These are phyloP conservation scores for Synanceia verrucosa DNA, from an alignment of 2,797 vertebrate species.

Conservation along the genomic window DNA sequence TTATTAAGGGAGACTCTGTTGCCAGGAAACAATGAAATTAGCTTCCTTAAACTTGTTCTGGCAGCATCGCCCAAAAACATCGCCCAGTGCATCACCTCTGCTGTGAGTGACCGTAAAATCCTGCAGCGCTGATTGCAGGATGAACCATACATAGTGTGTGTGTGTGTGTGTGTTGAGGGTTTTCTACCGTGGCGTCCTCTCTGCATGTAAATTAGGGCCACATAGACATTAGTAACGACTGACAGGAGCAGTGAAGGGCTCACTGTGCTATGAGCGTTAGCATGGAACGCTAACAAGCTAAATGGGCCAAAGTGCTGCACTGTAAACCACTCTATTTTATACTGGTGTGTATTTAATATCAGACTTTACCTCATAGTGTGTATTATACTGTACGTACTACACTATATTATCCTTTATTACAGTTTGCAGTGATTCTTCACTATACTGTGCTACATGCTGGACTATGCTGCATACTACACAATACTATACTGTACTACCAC, in stretches of 20 bases:
- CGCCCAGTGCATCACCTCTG: conserved; percentile 25
- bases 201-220: conserved; percentile 56
- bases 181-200: conserved; percentile 17
- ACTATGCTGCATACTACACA: background rate
- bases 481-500: background rate
- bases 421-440: too few relatives aligned
- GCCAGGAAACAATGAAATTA: background rate
- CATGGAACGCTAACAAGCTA: conserved; percentile 55
- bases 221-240: conserved; percentile 53
- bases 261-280: conserved; percentile 48
- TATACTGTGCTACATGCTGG: background rate
- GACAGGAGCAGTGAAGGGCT: conserved; percentile 46
- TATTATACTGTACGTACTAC: background rate
- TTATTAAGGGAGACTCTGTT: background rate
- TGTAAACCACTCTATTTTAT: background rate
- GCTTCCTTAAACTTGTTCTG: conserved; percentile 7
- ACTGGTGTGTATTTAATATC: background rate
- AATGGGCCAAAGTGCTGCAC: conserved; percentile 28
- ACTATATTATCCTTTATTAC: background rate
- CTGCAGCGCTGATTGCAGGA: conserved; percentile 45
- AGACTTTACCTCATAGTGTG: background rate
- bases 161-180: background rate
- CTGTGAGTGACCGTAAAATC: conserved; percentile 52
- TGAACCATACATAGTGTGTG: background rate
- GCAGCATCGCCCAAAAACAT: conserved; percentile 1